Base-by-base conservation (phyloP, 2,888 invertebrate genomes). In the Rapana venosa region DNA sequence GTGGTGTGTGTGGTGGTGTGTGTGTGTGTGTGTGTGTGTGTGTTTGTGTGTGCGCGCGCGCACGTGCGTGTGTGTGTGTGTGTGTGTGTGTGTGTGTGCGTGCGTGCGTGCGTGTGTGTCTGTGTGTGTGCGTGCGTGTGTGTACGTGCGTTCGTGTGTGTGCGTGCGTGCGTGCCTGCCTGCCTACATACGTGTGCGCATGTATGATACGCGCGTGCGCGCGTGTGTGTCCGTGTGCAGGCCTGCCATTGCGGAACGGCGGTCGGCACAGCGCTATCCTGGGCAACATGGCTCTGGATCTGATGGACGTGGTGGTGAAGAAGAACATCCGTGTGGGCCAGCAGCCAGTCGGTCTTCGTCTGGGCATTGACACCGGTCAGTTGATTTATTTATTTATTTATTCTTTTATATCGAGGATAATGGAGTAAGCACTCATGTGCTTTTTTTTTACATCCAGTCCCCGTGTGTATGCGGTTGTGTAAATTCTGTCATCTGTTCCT, bases 331-430 rank as follows among this genome's bases (percentile, higher is more conserved):
- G n/a, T n/a, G 81, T 81, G 47, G 81, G 81, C 4, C 81, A 47
- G 47, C 81, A 61, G 36, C 30, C 35, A 20, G 13, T 87, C 32
- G 1, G 32, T 20, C 87, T 87, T 5, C 17, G 87, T 11, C 26
- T 87, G 26, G 87, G 87, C 35, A 70, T 87, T 0, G 70, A 87
- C 70, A 87, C 87, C 0, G 87, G 87, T 87, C 36, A 70, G 70
- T 84, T 47, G 4, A 47, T 2, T 47, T 47, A 47, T 13, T n/a
- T 35, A 36, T 17, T 61, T n/a, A n/a, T n/a, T n/a, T n/a, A n/a
- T n/a, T n/a, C n/a, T n/a, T n/a, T n/a, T n/a, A n/a, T n/a, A n/a
- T n/a, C n/a, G n/a, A n/a, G n/a, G n/a, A n/a, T n/a, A n/a, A n/a
- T n/a, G n/a, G n/a, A n/a, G n/a, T n/a, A n/a, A n/a, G n/a, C n/a